Evolutionary conservation across 2,113 vertebrate species (phyloP).

Genomic region (Campylorhamphus procurvoides): DNA sequence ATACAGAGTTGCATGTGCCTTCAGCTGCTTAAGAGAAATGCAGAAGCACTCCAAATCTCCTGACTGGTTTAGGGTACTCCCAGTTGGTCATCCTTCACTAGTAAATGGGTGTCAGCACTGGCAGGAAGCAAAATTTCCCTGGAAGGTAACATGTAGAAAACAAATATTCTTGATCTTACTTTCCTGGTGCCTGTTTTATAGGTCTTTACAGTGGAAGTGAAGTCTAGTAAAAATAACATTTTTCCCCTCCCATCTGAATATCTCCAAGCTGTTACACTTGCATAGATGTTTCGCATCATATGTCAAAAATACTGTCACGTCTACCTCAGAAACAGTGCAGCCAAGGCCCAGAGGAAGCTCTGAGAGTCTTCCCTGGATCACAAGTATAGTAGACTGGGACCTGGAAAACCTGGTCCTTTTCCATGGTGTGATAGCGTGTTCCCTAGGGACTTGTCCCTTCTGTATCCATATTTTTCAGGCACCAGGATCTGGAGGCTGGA

Average conservation of each 20-base stretch:
- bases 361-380: neutral
- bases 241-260: neutral
- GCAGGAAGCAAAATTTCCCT: neutral
- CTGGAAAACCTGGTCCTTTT: neutral
- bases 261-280: neutral
- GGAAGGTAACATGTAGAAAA: neutral
- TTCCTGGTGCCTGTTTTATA: neutral
- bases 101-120: neutral
- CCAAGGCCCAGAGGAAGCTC: neutral
- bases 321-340: neutral
- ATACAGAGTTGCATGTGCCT: neutral
- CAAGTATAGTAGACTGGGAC: neutral
- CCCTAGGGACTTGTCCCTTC: neutral
- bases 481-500: accelerated
- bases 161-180: neutral
- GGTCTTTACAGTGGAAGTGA: neutral
- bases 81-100: neutral
- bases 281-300: neutral
- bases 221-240: neutral
- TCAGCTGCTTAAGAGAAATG: neutral
- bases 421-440: neutral
- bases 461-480: neutral
- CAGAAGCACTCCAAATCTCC: neutral
- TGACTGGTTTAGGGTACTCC: neutral
- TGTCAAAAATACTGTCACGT: neutral